These are phyloP conservation scores for Aphidius gifuensis DNA, from an alignment of 1,140 invertebrate genomes.

Conservation along the genomic window DNA sequence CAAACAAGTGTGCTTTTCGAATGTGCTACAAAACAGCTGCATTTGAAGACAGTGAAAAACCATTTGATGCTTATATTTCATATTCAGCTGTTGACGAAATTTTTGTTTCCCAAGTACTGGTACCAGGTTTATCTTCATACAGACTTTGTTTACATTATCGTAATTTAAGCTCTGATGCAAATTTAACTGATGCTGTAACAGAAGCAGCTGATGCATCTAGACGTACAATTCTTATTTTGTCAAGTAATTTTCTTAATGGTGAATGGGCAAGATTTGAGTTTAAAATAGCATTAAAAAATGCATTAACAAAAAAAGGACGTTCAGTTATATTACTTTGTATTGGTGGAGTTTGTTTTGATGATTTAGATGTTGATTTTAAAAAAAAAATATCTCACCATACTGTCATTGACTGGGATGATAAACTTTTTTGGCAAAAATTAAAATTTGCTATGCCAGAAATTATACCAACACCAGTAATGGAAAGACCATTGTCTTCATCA, in stretches of 20 bases:
- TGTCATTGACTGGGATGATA: constrained; percentile 87
- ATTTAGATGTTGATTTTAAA: constrained; percentile 85
- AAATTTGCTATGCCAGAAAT: constrained; percentile 85
- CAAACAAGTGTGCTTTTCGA: constrained; percentile 78
- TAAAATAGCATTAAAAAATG: constrained; percentile 86
- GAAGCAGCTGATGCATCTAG: constrained; percentile 87
- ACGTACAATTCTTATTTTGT: constrained; percentile 85
- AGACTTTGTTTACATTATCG: constrained; percentile 82
- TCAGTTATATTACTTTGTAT: constrained; percentile 82
- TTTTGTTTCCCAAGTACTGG: constrained; percentile 82
- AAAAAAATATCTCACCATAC: constrained; percentile 87
- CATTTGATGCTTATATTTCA: constrained; percentile 88
- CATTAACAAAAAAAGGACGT: constrained; percentile 77
- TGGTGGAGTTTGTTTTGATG: constrained; percentile 77
- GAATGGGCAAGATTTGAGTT: constrained; percentile 94
- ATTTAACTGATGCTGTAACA: constrained; percentile 80
- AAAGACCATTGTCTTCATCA: constrained; percentile 58
- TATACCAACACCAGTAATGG: constrained; percentile 53
- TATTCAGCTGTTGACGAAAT: constrained; percentile 88
- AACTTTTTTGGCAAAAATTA: constrained; percentile 92
- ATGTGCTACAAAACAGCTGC: constrained; percentile 78
- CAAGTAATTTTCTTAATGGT: constrained; percentile 89
- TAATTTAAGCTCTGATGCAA: constrained; percentile 77
- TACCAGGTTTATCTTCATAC: constrained; percentile 73
- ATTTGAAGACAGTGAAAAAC: constrained; percentile 76